A percentile compares a stretch with the other conserved stretches of the same genome.
phyloP scores from a whole-genome alignment of 2,797 vertebrate genomes.

The Sebastiscus albofasciatus region DNA sequence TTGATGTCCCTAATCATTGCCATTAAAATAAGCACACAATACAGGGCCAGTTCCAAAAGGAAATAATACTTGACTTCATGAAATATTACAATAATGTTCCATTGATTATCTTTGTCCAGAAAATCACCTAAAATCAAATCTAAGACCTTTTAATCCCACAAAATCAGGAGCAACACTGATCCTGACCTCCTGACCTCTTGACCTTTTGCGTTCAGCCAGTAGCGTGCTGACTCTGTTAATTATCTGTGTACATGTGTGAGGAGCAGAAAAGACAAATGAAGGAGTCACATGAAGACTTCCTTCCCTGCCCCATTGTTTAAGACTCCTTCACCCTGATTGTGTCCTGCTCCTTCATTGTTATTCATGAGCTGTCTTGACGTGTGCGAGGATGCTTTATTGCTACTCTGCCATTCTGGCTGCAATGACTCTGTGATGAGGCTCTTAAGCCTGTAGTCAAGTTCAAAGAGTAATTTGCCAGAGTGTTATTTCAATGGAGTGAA shows the following conservation, averaged over 20 bases:
- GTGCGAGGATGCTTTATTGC: conserved; percentile 71
- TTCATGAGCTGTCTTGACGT: conserved; percentile 68
- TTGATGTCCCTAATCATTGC: neutral
- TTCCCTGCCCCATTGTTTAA: conserved; percentile 58
- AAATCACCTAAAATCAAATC: neutral
- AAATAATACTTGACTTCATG: neutral
- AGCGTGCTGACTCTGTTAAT: conserved; percentile 7
- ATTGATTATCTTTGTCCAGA: no score
- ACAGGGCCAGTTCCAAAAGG: neutral
- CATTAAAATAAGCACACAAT: neutral
- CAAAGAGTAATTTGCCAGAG: conserved; percentile 71
- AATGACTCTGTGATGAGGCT: conserved; percentile 72
- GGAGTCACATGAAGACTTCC: conserved; percentile 46
- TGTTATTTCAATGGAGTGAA: conserved; percentile 71
- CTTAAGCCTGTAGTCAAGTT: conserved; percentile 72
- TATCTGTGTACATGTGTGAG: conserved; percentile 38
- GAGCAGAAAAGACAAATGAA: conserved; percentile 46
- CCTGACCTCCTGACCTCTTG: conserved; percentile 17
- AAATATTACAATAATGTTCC: neutral
- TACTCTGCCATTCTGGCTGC: conserved; percentile 67
- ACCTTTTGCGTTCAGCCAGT: conserved; percentile 37
- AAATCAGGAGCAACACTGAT: neutral
- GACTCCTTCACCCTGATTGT: conserved; percentile 59
- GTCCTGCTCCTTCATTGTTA: conserved; percentile 68
- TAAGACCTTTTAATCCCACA: neutral